Percentiles rank a stretch among this genome's conserved stretches.
phyloP scores from a whole-genome alignment of 1,140 invertebrate species.

The Octopus sinensis region DNA sequence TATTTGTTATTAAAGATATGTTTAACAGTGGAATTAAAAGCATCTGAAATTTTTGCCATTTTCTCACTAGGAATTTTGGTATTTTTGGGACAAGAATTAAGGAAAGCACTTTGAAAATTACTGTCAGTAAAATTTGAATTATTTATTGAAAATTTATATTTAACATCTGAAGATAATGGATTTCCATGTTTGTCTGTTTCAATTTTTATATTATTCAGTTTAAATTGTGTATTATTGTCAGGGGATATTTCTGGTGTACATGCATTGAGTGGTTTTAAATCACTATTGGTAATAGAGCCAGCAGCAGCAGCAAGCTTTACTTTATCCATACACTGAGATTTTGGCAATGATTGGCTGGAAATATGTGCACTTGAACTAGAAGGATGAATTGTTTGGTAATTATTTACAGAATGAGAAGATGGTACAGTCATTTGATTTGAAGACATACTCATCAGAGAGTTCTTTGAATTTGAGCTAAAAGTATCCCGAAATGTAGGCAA shows the following conservation, averaged over 20 bases:
- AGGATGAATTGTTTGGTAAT: neutral
- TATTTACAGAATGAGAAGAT: no score
- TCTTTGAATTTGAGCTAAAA: neutral
- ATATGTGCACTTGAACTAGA: neutral
- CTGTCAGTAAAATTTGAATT: neutral
- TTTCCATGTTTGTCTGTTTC: neutral
- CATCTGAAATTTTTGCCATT: neutral
- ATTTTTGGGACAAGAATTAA: neutral
- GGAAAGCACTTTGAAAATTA: slow-evolving; percentile 5
- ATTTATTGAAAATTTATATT: neutral
- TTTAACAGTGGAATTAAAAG: neutral
- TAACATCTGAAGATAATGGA: neutral
- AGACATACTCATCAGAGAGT: neutral
- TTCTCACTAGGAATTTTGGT: neutral
- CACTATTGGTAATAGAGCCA: neutral
- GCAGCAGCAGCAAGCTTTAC: neutral
- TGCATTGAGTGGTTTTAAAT: neutral
- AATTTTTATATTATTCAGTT: neutral
- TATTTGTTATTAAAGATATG: neutral
- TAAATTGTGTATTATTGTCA: neutral
- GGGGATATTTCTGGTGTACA: no score
- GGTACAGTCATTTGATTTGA: neutral
- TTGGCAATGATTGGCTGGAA: neutral
- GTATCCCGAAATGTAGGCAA: neutral
- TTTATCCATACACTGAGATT: neutral